phyloP scores from a whole-genome alignment of 92 coral and sea anemone species.

The Actinernus sp. region DNA sequence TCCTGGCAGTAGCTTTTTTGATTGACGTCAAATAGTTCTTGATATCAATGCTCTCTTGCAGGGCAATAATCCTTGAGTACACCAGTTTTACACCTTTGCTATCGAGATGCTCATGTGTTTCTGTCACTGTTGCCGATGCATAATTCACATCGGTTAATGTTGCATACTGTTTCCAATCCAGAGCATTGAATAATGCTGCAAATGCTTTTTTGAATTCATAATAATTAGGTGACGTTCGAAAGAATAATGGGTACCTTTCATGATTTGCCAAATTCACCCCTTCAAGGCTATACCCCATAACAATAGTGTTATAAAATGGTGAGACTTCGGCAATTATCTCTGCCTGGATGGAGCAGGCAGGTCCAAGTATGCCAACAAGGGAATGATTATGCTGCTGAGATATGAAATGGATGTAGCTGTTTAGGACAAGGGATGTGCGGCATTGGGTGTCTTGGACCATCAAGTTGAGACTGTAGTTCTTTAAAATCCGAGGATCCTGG shows the following conservation, averaged over 20 bases:
- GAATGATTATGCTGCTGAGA: slow-evolving; percentile 51
- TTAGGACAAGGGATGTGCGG: slow-evolving; percentile 73
- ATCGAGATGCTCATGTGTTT: slow-evolving; percentile 68
- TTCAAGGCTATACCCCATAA: slow-evolving; percentile 91
- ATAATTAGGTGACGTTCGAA: slow-evolving; percentile 87
- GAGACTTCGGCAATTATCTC: slow-evolving; percentile 88
- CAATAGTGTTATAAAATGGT: slow-evolving; percentile 72
- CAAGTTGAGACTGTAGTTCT: slow-evolving; percentile 68
- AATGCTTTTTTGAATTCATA: slow-evolving; percentile 81
- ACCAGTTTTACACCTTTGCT: slow-evolving; percentile 61
- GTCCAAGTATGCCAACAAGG: slow-evolving; percentile 80
- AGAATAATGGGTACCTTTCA: slow-evolving; percentile 72
- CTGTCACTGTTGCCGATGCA: slow-evolving; percentile 74
- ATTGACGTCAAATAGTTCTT: slow-evolving; percentile 73
- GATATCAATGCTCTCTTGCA: slow-evolving; percentile 70
- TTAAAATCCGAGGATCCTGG: slow-evolving; percentile 43
- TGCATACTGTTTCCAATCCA: slow-evolving; percentile 85
- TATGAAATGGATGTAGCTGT: slow-evolving; percentile 84
- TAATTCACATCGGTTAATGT: slow-evolving; percentile 84
- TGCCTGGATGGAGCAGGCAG: slow-evolving; percentile 86
- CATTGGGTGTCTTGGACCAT: slow-evolving; percentile 80
- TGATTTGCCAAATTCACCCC: slow-evolving; percentile 80
- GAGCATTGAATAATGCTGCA: slow-evolving; percentile 60
- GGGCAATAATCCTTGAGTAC: slow-evolving; percentile 72
- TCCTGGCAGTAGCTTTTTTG: slow-evolving; percentile 59